Evolutionary conservation across 2,113 vertebrate genomes (phyloP).

Genomic region (Corydoras sp.): DNA sequence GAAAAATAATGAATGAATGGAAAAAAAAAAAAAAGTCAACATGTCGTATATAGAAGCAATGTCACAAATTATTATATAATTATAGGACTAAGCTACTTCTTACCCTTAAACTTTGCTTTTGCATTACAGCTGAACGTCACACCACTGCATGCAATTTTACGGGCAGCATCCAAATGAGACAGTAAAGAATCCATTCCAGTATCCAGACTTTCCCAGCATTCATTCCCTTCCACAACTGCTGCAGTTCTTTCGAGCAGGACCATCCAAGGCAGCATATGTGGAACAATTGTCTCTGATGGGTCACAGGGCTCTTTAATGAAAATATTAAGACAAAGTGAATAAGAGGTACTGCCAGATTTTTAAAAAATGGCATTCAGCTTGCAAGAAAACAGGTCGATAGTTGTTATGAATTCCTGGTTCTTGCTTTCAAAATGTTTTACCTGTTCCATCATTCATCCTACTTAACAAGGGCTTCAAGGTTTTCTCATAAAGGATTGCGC

Average conservation of each 20-base stretch:
- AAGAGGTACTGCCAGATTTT: not conserved
- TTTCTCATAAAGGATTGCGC: slow-evolving; percentile 90
- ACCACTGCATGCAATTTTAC: slow-evolving; percentile 79
- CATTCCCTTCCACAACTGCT: slow-evolving; percentile 62
- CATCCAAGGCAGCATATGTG: slow-evolving; percentile 84
- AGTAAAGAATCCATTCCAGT: slow-evolving; percentile 80
- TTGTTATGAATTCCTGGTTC: not conserved
- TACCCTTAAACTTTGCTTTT: slow-evolving; percentile 80
- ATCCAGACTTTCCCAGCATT: slow-evolving; percentile 80
- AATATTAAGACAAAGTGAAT: slow-evolving; percentile 7
- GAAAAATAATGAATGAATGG: too few species aligned
- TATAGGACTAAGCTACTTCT: slow-evolving; percentile 13
- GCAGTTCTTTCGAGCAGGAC: slow-evolving; percentile 77
- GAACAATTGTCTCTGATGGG: slow-evolving; percentile 78
- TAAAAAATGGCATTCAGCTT: too few species aligned
- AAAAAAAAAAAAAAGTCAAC: too few species aligned
- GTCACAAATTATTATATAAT: not conserved
- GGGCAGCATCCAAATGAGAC: slow-evolving; percentile 83
- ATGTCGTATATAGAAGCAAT: not conserved
- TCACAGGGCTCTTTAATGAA: slow-evolving; percentile 71
- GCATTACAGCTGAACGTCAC: slow-evolving; percentile 82
- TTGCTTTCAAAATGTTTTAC: slow-evolving; percentile 51
- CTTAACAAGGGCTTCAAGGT: slow-evolving; percentile 88
- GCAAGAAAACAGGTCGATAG: too few species aligned
- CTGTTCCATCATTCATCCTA: slow-evolving; percentile 85